Evolutionary conservation across 2,888 invertebrate species (phyloP), one percentile per base, ranked within the genome.

Genomic region (Microctonus aethiopoides): DNA sequence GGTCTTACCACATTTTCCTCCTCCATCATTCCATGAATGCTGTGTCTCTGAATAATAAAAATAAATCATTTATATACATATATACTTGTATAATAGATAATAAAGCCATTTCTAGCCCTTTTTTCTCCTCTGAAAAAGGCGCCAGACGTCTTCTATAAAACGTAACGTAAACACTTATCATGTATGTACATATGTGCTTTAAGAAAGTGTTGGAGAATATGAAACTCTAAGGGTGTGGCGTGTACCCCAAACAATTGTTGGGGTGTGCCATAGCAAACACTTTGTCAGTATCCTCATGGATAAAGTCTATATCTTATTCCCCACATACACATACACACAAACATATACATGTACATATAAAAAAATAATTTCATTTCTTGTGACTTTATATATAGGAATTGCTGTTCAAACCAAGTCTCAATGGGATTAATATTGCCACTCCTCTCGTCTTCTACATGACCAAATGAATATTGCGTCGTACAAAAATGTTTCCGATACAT

Each of bases 21-120:
- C 87, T 95, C 95, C 90, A 94, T 95, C 95, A 95, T 95, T 76
- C 95, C 95, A 86, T 95, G 95, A 85, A 96, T 95, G 87, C 94
- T 94, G 89, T 94, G 94, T 83, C 94, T 91, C 94, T 94, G 89
- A 75, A 80, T 86, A 73, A 77, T 76, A 76, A 62, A 57, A 34
- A 62, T 51, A 16, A n/a, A 57, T 32, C 9, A n/a, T 46, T 4
- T n/a, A n/a, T n/a, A 13, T 29, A n/a, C 32, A 32, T 57, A 1
- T 57, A 16, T 57, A 9, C 6, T 1, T 57, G n/a, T 59, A 36
- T 59, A 57, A 10, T 16, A 16, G n/a, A 34, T 32, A 16, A 29
- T 57, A 34, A 57, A 57, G 24, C 24, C 24, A 20, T 52, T 20
- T n/a, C 16, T 16, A 20, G 16, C 16, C 4, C 16, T 46, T 46